Conservation (phyloP, 2,113 vertebrate genomes). For the Antigone vipio region DNA sequence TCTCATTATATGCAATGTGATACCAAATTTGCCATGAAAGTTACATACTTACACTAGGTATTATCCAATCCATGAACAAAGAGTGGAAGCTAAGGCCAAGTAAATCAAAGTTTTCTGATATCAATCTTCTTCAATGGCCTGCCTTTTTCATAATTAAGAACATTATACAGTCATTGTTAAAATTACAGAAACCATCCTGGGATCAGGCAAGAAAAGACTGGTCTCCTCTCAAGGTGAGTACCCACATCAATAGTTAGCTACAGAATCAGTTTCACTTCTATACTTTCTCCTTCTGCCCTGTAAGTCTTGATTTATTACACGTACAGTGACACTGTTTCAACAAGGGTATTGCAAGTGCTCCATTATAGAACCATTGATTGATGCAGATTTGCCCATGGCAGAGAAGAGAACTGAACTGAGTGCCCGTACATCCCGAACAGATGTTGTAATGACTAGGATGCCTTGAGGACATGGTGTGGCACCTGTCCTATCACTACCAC, state of each 20-base stretch:
- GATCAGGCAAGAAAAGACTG: not conserved
- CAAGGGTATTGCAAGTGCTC: constrained; percentile 24
- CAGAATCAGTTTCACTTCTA: not conserved
- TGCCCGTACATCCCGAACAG: not conserved
- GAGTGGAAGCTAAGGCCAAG: not conserved
- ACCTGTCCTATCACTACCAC: not conserved
- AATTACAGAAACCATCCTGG: not conserved
- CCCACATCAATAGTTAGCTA: not conserved
- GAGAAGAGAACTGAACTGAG: not conserved
- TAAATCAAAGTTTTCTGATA: not conserved
- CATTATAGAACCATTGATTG: constrained; percentile 23
- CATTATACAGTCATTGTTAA: not conserved
- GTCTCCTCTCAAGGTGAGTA: constrained; percentile 41
- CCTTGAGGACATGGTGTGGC: not conserved
- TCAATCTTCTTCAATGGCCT: not conserved
- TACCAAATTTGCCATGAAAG: not conserved
- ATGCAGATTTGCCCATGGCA: constrained; percentile 21
- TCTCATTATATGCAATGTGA: not conserved
- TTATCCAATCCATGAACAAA: not conserved
- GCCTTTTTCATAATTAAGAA: not conserved
- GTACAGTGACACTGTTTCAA: not conserved
- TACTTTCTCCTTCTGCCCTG: constrained; percentile 22
- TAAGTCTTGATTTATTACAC: constrained; percentile 35
- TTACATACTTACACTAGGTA: not conserved
- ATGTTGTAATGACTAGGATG: not conserved